Conservation (phyloP, 2,797 vertebrate genomes). For the Schizothorax lantsangensis region DNA sequence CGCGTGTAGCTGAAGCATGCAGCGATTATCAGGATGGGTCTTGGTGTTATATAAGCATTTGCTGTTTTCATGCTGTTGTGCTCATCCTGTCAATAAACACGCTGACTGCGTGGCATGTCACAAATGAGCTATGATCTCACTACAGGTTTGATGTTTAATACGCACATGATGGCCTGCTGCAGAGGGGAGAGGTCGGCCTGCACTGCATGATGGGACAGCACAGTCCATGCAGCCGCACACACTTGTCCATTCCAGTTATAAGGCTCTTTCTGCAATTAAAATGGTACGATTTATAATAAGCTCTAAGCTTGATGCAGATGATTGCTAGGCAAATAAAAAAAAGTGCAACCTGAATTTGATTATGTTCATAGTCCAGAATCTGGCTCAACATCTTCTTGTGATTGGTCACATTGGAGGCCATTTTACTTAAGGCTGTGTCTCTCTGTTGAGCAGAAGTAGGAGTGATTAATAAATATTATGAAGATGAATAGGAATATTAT, state of each 20-base stretch:
- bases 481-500: background rate
- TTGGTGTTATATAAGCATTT: constrained; percentile 13
- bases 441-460: constrained; percentile 74
- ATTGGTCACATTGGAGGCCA: constrained; percentile 79
- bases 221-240: constrained; percentile 82
- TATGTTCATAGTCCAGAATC: constrained; percentile 86
- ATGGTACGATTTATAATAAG: background rate
- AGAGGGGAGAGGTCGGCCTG: constrained; percentile 86
- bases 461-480: constrained; percentile 1
- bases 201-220: constrained; percentile 86
- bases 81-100: constrained; percentile 36
- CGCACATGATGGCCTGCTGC: constrained; percentile 88
- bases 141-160: constrained; percentile 41
- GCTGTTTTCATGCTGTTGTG: constrained; percentile 23
- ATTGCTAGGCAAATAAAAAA: background rate
- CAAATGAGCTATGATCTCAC: constrained; percentile 4
- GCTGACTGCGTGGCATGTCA: background rate
- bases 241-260: constrained; percentile 88
- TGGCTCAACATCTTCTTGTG: constrained; percentile 86
- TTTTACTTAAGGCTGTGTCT: constrained; percentile 81
- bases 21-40: background rate
- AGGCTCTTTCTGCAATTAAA: constrained; percentile 76
- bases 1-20: constrained; percentile 8
- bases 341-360: constrained; percentile 79
- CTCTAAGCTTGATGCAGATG: background rate